These are phyloP conservation scores for Acleris cristana DNA, from an alignment of 2,888 invertebrate species.

Conservation along the genomic window DNA sequence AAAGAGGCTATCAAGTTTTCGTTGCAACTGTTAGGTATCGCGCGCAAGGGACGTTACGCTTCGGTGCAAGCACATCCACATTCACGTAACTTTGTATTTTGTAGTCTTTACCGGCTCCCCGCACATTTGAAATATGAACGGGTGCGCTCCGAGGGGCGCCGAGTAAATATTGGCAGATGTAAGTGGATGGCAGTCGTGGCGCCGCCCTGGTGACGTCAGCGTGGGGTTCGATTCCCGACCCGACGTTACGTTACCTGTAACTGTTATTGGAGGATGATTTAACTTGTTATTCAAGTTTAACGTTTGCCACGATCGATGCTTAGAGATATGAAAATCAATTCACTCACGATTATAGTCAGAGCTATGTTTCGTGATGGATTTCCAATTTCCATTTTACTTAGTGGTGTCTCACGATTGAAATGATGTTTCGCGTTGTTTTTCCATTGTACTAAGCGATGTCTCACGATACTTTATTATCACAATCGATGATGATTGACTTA, in stretches of 20 bases:
- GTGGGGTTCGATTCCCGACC: conserved; percentile 36
- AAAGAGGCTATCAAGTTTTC: too few species aligned
- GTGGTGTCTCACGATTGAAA: too few species aligned
- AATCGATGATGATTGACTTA: too few species aligned
- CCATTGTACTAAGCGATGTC: too few species aligned
- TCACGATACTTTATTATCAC: too few species aligned
- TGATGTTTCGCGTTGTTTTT: too few species aligned
- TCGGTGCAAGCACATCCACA: conserved; percentile 49
- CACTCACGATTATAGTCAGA: too few species aligned
- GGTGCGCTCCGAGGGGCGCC: conserved; percentile 65
- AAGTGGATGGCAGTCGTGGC: conserved; percentile 85
- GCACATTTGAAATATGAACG: conserved; percentile 81
- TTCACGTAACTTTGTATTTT: conserved; percentile 66
- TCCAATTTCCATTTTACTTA: too few species aligned
- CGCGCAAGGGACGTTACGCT: conserved; percentile 36
- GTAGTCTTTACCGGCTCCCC: conserved; percentile 75
- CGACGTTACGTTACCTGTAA: conserved; percentile 18
- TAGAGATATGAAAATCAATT: too few species aligned
- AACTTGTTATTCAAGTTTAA: neutral
- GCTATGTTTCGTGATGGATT: neutral
- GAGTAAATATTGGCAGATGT: conserved; percentile 87
- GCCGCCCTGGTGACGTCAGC: conserved; percentile 74
- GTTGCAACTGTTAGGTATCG: too few species aligned
- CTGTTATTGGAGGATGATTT: conserved; percentile 22
- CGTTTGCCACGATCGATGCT: too few species aligned